Base-by-base conservation (phyloP, 2,113 vertebrate genomes). In the Cercocebus atys region DNA sequence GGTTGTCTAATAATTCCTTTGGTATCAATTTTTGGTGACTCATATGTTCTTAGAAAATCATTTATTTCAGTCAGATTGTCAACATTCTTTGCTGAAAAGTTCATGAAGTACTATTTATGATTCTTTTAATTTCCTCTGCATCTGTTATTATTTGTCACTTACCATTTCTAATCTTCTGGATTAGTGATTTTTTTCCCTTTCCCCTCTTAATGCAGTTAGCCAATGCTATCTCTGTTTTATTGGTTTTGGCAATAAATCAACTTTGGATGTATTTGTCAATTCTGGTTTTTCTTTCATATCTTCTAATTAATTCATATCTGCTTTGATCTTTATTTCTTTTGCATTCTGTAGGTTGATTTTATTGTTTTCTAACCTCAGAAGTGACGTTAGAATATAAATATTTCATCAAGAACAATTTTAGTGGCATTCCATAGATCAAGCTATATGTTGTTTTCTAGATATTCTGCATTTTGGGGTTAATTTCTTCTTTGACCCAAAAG, bases 1-100 rank as follows among this genome's bases (percentile, higher is more conserved):
- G 47, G 17, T 32, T 97, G 38, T 96, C 55, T 43, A 94, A 88
- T 45, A 32, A 43, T 80, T 81, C 32, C 72, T 93, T 66, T 85
- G 35, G 10, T 95, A 94, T 59, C 64, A 96, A 97, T 45, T 91
- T 96, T 85, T 94, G 64, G 64, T 95, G 97, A 97, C 78, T 96
- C 81, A 78, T 92, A 81, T 92, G 90, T 94, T 97, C 96, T 90
- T 92, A 97, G 92, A 96, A 96, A 92, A 94, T 93, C 61, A 96
- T 55, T 96, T 94, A 90, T 90, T 95, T 94, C 55, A 89, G 25
- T 35, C 84, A 96, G 88, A 90, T 64, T 95, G 94, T 95, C 80
- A 96, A 95, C 92, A 92, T 38, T 79, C 84, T 95, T 90, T 96
- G 89, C 84, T 95, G 78, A 95, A 81, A 97, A 96, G 85, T 93